Evolutionary conservation across 2,888 invertebrate species (phyloP).

Genomic region (Aphodius sticticus): DNA sequence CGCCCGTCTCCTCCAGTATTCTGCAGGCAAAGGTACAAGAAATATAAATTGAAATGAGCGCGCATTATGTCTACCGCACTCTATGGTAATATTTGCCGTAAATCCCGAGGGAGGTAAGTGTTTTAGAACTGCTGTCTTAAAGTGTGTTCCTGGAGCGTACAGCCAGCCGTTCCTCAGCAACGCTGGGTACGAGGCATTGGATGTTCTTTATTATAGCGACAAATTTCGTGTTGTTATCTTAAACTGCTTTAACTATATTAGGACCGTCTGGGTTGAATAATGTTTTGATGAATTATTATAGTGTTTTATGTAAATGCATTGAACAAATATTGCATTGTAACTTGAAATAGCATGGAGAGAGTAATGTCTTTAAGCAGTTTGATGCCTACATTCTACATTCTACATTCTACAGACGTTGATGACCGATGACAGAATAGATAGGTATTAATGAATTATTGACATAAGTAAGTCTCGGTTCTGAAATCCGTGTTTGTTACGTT

Average conservation of each 20-base stretch:
- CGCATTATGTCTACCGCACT: background rate
- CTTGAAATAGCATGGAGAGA: too few relatives aligned
- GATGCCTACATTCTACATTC: too few relatives aligned
- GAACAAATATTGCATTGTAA: too few relatives aligned
- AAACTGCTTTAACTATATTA: background rate
- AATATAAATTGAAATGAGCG: constrained; percentile 4
- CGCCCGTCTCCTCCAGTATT: background rate
- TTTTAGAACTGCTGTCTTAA: constrained; percentile 4
- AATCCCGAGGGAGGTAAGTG: background rate
- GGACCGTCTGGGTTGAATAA: background rate
- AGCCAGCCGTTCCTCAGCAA: background rate
- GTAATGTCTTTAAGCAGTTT: too few relatives aligned
- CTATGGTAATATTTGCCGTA: background rate
- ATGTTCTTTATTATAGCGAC: background rate
- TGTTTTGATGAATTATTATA: background rate
- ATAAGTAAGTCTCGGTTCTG: too few relatives aligned
- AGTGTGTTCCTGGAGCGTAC: background rate
- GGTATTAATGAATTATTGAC: too few relatives aligned
- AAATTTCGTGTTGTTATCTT: background rate
- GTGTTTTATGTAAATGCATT: background rate
- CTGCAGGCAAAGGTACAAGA: constrained; percentile 4
- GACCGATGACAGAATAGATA: too few relatives aligned
- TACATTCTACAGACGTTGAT: too few relatives aligned
- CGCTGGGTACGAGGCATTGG: background rate
- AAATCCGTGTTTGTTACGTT: too few relatives aligned